phyloP scores from a whole-genome alignment of 2,797 vertebrate species.

The Melanotaenia parkinsoni region DNA sequence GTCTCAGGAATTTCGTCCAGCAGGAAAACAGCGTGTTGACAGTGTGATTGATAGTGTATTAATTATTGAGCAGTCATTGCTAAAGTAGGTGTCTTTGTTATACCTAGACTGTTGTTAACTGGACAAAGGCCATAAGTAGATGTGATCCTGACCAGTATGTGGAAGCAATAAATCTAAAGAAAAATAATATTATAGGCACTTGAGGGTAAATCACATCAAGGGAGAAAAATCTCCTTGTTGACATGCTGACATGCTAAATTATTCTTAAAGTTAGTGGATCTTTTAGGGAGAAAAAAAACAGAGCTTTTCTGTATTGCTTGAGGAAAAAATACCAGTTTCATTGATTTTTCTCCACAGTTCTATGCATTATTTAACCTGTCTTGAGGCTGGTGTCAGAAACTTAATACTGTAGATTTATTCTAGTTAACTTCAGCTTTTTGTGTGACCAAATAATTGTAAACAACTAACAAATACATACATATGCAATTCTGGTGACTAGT shows the following conservation, averaged over 20 bases:
- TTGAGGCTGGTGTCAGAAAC: constrained; percentile 18
- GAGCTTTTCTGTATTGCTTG: constrained; percentile 1
- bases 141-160: not conserved
- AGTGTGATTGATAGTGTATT: constrained; percentile 76
- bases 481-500: not conserved
- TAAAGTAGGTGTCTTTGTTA: constrained; percentile 64
- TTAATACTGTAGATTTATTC: constrained; percentile 3
- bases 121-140: constrained; percentile 4
- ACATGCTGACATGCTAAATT: constrained; percentile 19
- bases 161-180: constrained; percentile 10
- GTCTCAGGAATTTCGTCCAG: constrained; percentile 71
- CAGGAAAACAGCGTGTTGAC: constrained; percentile 58
- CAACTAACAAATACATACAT: not conserved
- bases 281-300: constrained; percentile 10
- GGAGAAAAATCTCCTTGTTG: constrained; percentile 18
- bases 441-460: not conserved
- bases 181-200: not conserved
- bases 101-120: constrained; percentile 37
- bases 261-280: constrained; percentile 15
- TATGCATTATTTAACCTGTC: not conserved
- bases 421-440: not conserved
- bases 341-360: constrained; percentile 23
- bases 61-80: constrained; percentile 64
- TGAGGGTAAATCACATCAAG: constrained; percentile 7
- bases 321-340: constrained; percentile 9